Percentiles rank a stretch among this genome's conserved stretches.
These are phyloP conservation scores for Myripristis murdjan DNA, from an alignment of 2,797 vertebrate genomes.

Conservation along the genomic window DNA sequence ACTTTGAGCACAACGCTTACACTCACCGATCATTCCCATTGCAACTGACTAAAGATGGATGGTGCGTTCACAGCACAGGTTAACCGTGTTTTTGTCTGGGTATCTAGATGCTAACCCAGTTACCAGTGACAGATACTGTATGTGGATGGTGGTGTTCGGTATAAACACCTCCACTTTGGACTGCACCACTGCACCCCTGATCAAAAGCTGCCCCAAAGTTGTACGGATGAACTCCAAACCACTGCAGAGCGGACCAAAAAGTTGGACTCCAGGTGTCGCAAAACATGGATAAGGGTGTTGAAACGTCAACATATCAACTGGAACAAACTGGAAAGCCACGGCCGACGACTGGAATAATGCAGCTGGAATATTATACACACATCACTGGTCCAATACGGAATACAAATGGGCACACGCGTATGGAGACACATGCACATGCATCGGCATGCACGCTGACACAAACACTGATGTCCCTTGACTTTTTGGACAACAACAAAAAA, in stretches of 20 bases:
- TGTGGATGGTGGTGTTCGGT: constrained; percentile 16
- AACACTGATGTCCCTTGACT: constrained; percentile 1
- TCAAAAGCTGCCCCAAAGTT: constrained; percentile 19
- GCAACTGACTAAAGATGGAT: constrained; percentile 25
- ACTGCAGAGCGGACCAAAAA: constrained; percentile 1
- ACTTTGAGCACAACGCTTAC: constrained; percentile 35
- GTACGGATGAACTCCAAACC: constrained; percentile 30
- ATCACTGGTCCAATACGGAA: no score
- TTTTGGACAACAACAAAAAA: neutral
- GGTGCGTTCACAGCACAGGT: constrained; percentile 1
- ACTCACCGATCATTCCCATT: constrained; percentile 29
- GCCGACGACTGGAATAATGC: constrained; percentile 53
- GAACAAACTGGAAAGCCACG: constrained; percentile 42
- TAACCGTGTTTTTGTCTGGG: constrained; percentile 12
- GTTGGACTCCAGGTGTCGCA: constrained; percentile 8
- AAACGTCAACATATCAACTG: constrained; percentile 27
- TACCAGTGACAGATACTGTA: neutral
- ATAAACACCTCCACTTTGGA: constrained; percentile 16
- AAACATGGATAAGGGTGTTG: constrained; percentile 15
- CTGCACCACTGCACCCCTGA: constrained; percentile 31
- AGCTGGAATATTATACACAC: no score
- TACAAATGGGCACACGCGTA: no score
- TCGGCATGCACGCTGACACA: constrained; percentile 35
- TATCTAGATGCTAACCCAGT: constrained; percentile 9
- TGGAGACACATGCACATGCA: constrained; percentile 15